Evolutionary conservation across 1,140 invertebrate species (phyloP), one percentile per base, ranked within the genome.

Genomic region (Drosophila tsacasi): DNA sequence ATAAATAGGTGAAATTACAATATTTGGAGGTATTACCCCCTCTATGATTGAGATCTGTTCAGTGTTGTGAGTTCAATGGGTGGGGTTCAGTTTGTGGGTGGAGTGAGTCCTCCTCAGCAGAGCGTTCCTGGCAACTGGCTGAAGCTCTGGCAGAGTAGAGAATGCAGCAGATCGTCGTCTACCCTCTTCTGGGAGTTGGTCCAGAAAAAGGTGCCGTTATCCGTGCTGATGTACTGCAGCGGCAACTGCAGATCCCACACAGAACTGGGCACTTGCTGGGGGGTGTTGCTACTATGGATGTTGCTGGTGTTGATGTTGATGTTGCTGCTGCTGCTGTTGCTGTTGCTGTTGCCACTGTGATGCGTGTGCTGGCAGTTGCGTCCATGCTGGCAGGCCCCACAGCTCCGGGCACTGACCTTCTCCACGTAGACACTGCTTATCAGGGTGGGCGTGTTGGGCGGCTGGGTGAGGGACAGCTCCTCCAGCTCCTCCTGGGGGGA

Each of bases 121-220:
- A 90, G 79, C 0, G 85, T 90, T 59, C 85, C 85, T 6, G 81
- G 85, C 63, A 89, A 27, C 59, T 89, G 84, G 52, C 81, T 84
- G 61, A 89, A 89, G 61, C 85, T 85, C 65, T 91, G 86, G 58
- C 83, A 92, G 32, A 92, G 81, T 79, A 76, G 74, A 2, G 91
- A 76, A 27, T 91, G 73, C 60, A 92, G 73, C 44, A 92, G 73
- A 69, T 92, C 89, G 49, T 92, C 91, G 54, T 92, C 91, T n/a
- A 81, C 76, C 15, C 79, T 83, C 40, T 91, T 80, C 42, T 92
- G 82, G 9, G 79, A 72, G 37, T 82, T 90, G 67, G 91, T 77
- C 91, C 91, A 92, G 39, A 92, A 92, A 66, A 92, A 92, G 71
- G 89, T 91, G 66, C 91, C 91, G 44, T 92, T 85, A 32, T 92